phyloP scores from a whole-genome alignment of 2,113 vertebrate species.

The Eudorcas thomsonii region DNA sequence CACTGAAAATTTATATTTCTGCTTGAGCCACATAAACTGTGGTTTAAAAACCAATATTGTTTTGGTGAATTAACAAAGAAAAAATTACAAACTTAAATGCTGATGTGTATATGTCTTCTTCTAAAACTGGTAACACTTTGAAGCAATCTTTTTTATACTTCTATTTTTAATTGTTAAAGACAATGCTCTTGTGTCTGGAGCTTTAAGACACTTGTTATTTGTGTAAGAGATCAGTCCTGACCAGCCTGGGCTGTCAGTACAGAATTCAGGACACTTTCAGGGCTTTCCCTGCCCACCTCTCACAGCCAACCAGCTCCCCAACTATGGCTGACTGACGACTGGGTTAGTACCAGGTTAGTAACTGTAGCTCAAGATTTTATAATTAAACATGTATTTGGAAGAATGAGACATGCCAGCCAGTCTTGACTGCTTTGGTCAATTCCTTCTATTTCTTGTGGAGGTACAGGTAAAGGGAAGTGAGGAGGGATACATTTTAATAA shows the following conservation, averaged over 20 bases:
- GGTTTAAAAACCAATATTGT: background rate
- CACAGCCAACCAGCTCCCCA: background rate
- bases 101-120: background rate
- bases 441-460: background rate
- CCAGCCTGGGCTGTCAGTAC: background rate
- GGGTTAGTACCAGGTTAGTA: background rate
- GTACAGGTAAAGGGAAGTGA: background rate
- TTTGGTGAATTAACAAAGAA: background rate
- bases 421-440: background rate
- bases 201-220: background rate
- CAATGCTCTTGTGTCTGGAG: background rate
- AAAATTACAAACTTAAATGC: background rate
- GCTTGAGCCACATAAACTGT: background rate
- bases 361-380: background rate
- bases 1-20: background rate
- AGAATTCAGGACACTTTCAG: background rate
- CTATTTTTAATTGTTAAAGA: background rate
- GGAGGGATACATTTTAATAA: background rate
- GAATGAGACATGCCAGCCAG: background rate
- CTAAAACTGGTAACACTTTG: background rate
- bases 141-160: background rate
- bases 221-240: background rate
- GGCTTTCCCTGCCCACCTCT: background rate
- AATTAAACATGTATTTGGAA: background rate
- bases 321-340: too few relatives aligned